Evolutionary conservation across 2,888 invertebrate species (phyloP), one percentile per base, ranked within the genome.

Genomic region (Selenia dentaria): DNA sequence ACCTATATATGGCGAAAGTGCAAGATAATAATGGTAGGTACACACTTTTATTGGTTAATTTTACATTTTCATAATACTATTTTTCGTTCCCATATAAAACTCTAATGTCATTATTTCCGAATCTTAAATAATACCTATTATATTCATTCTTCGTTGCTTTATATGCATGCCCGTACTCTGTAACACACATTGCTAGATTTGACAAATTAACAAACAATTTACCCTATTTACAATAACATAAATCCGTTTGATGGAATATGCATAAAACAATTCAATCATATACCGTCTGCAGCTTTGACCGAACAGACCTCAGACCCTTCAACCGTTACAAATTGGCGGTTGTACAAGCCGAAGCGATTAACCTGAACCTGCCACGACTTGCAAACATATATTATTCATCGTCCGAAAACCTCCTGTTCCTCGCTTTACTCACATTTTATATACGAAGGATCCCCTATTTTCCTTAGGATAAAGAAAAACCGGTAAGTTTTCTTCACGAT

Each of bases 311-410:
- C 10, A 1, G 32, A 12, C 22, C 22, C 13, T n/a, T 13, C 27
- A 8, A 24, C 18, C 26, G 13, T 13, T 34, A 14, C 28, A 38
- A 32, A 34, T 41, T 41, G 28, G 29, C 22, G 36, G 32, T 35
- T 24, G 25, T 26, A 26, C 34, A 12, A 44, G 22, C 6, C 18
- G 12, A 40, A 42, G 41, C 31, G 33, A 51, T 51, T 51, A 45
- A 44, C 42, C 31, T 42, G 16, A 31, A 37, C 24, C 27, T 27
- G 8, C 26, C 12, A 22, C 20, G 20, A 47, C 43, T 40, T 47
- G 20, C 31, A 34, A 35, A 26, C 6, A 46, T 47, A 27, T 28
- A 50, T 54, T 50, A 54, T 50, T 50, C 43, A 50, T 33, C 18
- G 25, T 1, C 14, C 39, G 25, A 27, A 26, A 6, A 14, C 31